phyloP scores from a whole-genome alignment of 1,140 invertebrate genomes.

The Elysia chlorotica region DNA sequence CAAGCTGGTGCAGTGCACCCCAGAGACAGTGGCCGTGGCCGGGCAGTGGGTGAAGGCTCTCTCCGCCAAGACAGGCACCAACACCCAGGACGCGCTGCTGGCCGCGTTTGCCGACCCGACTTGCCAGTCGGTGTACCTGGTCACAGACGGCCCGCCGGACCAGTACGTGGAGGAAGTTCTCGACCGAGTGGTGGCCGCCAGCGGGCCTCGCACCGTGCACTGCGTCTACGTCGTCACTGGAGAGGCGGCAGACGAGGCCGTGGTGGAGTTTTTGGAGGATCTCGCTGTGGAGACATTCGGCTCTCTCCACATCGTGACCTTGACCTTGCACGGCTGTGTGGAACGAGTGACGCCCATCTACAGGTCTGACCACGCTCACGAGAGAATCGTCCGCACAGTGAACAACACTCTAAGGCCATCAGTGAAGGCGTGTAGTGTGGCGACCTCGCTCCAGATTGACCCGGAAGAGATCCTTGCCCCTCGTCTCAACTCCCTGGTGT shows the following conservation, averaged over 20 bases:
- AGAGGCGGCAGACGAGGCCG: conserved; percentile 45
- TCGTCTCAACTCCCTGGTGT: conserved; percentile 1
- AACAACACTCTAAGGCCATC: conserved; percentile 48
- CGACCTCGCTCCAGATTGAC: conserved; percentile 47
- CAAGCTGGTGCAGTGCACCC: conserved; percentile 59
- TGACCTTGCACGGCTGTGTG: conserved; percentile 53
- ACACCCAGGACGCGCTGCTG: conserved; percentile 57
- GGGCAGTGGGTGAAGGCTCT: conserved; percentile 57
- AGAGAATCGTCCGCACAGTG: conserved; percentile 49
- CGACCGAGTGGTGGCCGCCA: conserved; percentile 44
- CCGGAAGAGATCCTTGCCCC: conserved; percentile 42
- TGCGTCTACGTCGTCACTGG: conserved; percentile 56
- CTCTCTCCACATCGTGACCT: conserved; percentile 55
- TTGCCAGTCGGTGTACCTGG: conserved; percentile 58
- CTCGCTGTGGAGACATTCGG: conserved; percentile 59
- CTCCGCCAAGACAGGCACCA: conserved; percentile 59
- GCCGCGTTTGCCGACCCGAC: conserved; percentile 52
- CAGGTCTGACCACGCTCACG: conserved; percentile 42
- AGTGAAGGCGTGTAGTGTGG: conserved; percentile 53
- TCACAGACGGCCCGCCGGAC: conserved; percentile 61
- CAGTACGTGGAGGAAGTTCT: conserved; percentile 57
- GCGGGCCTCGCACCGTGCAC: conserved; percentile 49
- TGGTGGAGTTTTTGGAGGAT: conserved; percentile 58
- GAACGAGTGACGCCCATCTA: conserved; percentile 58
- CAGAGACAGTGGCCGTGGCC: conserved; percentile 58